These are phyloP conservation scores for Drosophila kuntzei DNA, from an alignment of 2,888 invertebrate genomes.

Conservation along the genomic window DNA sequence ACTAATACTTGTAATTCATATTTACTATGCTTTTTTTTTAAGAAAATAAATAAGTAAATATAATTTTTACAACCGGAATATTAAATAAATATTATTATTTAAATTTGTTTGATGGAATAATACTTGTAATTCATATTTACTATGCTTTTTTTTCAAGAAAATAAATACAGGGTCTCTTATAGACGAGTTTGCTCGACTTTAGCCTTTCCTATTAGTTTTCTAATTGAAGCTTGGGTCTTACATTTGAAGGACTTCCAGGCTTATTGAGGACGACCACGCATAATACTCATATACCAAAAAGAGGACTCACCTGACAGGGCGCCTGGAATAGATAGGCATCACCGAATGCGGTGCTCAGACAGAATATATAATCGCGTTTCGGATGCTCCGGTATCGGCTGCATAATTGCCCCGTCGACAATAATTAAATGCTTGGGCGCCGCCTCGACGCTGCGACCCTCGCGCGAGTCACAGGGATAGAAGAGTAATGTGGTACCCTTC, in stretches of 20 bases:
- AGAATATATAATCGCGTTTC: constrained; percentile 98
- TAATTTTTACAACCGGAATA: too few species aligned
- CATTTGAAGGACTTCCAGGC: constrained; percentile 67
- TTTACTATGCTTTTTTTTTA: too few species aligned
- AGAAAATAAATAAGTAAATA: too few species aligned
- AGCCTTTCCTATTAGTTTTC: constrained; percentile 18
- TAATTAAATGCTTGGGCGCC: constrained; percentile 97
- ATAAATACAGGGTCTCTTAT: background rate
- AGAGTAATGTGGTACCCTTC: constrained; percentile 97
- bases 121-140: too few species aligned
- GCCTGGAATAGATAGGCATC: constrained; percentile 99
- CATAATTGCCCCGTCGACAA: constrained; percentile 98
- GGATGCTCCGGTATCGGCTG: constrained; percentile 99
- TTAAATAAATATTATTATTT: too few species aligned
- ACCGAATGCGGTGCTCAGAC: constrained; percentile 98
- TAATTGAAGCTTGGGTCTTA: constrained; percentile 56
- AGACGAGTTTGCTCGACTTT: background rate
- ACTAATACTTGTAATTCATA: too few species aligned
- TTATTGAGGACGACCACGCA: constrained; percentile 55
- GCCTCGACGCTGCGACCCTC: constrained; percentile 96
- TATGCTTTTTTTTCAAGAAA: too few species aligned
- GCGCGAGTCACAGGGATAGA: constrained; percentile 97
- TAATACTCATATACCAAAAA: constrained; percentile 9
- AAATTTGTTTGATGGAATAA: too few species aligned
- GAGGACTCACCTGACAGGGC: constrained; percentile 89